Evolutionary conservation across 2,113 vertebrate genomes (phyloP), one percentile per base, ranked within the genome.

Genomic region (Malurus alboscapulatus): DNA sequence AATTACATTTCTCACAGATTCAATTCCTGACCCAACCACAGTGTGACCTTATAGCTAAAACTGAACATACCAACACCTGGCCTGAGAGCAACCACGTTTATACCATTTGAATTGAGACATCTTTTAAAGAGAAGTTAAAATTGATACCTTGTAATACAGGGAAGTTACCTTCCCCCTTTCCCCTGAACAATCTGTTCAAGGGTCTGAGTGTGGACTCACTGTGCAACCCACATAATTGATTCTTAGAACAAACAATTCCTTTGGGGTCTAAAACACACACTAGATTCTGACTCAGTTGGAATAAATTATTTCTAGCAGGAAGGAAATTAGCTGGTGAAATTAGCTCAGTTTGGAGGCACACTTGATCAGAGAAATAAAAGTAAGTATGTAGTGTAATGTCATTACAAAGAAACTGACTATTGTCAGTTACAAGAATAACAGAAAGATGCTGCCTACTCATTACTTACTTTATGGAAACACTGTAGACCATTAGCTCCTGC

Each of bases 201-300:
- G 58, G 15, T 50, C 14, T 9, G 42, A 40, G 21, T 30, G 36
- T 68, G 76, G 58, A 57, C 26, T 84, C 72, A 55, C 4, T 62
- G 55, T 17, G 89, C 3, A 12, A 61, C 85, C 69, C 53, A 55
- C 2, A 0, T 57, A 81, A 61, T 34, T 59, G 65, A 57, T 85
- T 83, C 83, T 83, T 53, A 86, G 67, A 76, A 86, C 29, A 92
- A 88, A 84, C 5, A 75, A 79, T 65, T 96, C 38, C 17, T 93
- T 79, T 34, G 44, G 42, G 76, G 38, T 90, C 67, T 80, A 48
- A 83, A 92, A 53, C 0, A 0, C 27, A 40, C 5, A 47, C 30
- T 65, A 42, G 45, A 36, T 57, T 72, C 50, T 86, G 67, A 79
- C 12, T 90, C 79, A 66, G 34, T 57, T 36, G 34, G 59, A 80